Percentiles rank a stretch among this genome's conserved stretches.
Conservation (phyloP, 1,140 invertebrate genomes). For the Harlomillsia oculata region DNA sequence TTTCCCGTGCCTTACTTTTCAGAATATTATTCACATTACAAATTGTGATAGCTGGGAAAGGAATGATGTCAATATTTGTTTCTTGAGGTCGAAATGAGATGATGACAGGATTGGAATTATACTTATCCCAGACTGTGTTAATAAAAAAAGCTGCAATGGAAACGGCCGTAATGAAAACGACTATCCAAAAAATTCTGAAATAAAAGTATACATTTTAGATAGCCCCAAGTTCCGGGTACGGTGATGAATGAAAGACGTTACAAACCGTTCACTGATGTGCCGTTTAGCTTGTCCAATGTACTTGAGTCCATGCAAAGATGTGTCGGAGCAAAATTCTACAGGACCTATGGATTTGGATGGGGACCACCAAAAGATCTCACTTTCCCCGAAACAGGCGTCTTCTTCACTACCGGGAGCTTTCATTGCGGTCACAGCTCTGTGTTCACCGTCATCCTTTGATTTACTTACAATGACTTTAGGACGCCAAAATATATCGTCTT, state of each 20-base stretch:
- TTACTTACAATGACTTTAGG: too few species aligned
- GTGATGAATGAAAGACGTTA: too few species aligned
- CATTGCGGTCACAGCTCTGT: too few species aligned
- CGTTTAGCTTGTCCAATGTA: background rate
- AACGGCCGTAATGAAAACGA: slow-evolving; percentile 4
- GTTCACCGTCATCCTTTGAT: too few species aligned
- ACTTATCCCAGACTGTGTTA: slow-evolving; percentile 15
- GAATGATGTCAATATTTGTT: slow-evolving; percentile 12
- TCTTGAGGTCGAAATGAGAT: slow-evolving; percentile 13
- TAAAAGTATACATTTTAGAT: too few species aligned
- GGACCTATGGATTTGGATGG: too few species aligned
- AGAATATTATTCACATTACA: slow-evolving; percentile 14
- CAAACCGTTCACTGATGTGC: background rate
- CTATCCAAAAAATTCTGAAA: slow-evolving; percentile 11
- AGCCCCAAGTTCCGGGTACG: too few species aligned
- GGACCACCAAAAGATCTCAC: too few species aligned
- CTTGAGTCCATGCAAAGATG: background rate
- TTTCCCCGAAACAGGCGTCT: too few species aligned
- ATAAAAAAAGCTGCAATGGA: slow-evolving; percentile 8
- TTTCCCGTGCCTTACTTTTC: background rate
- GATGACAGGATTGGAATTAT: slow-evolving; percentile 19
- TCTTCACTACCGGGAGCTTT: too few species aligned
- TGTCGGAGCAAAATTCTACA: too few species aligned
- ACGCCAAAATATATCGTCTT: too few species aligned
- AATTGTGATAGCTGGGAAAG: slow-evolving; percentile 25